Evolutionary conservation across 2,113 vertebrate species (phyloP).

Genomic region (Ondatra zibethicus): DNA sequence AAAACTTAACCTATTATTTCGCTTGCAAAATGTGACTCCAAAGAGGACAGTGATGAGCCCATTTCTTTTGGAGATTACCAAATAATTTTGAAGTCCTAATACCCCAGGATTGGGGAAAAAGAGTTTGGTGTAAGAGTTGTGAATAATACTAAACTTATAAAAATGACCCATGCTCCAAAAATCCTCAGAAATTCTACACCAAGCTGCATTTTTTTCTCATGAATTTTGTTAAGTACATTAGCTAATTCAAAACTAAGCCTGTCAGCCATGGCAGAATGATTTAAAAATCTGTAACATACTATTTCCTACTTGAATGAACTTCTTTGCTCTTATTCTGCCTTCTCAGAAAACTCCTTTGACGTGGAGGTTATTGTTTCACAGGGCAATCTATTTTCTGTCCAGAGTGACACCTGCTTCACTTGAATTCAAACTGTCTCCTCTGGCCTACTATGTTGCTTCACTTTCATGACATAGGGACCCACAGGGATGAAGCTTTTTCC

Average conservation of each 20-base stretch:
- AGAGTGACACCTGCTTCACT: fast-evolving
- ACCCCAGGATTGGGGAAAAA: background rate
- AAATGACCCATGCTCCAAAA: background rate
- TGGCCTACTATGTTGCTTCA: background rate
- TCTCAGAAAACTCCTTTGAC: background rate
- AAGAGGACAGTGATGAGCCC: background rate
- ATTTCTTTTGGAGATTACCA: background rate
- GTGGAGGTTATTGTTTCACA: background rate
- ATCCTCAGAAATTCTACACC: background rate
- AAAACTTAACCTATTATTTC: too few relatives aligned
- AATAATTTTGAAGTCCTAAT: background rate
- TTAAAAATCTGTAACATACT: background rate
- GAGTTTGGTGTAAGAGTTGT: background rate
- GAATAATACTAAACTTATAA: background rate
- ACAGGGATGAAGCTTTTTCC: background rate
- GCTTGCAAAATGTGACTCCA: background rate
- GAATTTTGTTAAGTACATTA: background rate
- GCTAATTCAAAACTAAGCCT: background rate
- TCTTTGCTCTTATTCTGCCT: background rate
- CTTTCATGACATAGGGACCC: background rate
- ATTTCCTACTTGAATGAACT: background rate
- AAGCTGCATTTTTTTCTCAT: background rate
- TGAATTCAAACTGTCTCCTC: background rate
- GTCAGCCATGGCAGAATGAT: background rate
- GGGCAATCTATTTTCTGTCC: background rate